Evolutionary conservation across 2,888 invertebrate genomes (phyloP), one percentile per base, ranked within the genome.

Genomic region (Laothoe populi): DNA sequence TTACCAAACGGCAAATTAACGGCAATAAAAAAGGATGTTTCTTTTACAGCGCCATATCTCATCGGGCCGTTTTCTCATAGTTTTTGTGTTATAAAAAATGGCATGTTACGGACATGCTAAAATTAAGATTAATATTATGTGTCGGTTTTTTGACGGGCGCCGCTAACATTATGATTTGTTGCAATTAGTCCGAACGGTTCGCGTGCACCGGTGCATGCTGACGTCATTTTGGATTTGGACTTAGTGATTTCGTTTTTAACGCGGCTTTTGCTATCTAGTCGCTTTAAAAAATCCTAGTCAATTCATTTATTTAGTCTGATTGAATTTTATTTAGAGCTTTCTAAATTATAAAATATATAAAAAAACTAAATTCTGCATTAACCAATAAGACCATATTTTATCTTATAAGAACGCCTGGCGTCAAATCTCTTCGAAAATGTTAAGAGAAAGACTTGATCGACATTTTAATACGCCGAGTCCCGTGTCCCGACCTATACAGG

Each of bases 121-220:
- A 86, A 89, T 90, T 86, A 82, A 83, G 86, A 89, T 90, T 86
- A 84, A 87, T 88, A 7, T 26, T 26, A 84, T 79, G 74, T 49
- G 70, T 73, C 73, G 74, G 84, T 87, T 88, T 88, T 88, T 87
- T 83, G 69, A 64, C 69, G 66, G 69, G 65, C 70, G 66, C 70
- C 61, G 67, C 68, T 71, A 69, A 71, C 66, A 79, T 84, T 86
- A 86, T 86, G 82, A 86, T 87, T 86, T 83, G 83, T 78, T 79
- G 83, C 83, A 77, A 89, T 90, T 90, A 88, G 74, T 83, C 84
- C 82, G 86, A 84, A 83, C 82, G 81, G 79, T 76, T 84, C 80
- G 83, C 85, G 84, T 84, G 86, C 78, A 84, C 85, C 82, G 82
- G 57, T 78, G 79, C 79, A 78, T 64, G 46, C 19, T 73, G 71